Base-by-base conservation (phyloP, 2,797 vertebrate genomes). In the Epinephelus malabaricus region DNA sequence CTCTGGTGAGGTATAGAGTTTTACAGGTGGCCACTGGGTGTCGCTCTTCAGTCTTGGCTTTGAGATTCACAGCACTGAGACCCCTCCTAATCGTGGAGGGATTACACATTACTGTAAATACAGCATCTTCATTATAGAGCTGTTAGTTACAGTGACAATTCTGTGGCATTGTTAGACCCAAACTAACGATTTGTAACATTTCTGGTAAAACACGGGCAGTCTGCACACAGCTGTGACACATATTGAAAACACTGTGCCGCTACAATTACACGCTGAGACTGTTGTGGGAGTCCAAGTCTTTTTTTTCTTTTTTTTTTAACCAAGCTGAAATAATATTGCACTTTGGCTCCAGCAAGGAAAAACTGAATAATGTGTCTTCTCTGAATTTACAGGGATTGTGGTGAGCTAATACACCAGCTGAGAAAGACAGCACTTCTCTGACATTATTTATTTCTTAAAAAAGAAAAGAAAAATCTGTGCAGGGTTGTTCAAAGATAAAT, bases 21-120 rank as follows among this genome's bases (percentile, higher is more conserved):
- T 62, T 40, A 27, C 43, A 66, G 62, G 62, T 76, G 80, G 63
- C 83, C 88, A 89, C 88, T 69, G 67, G 86, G 73, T 90, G 90
- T 82, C 71, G 25, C 85, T 89, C 79, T 86, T 63, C 71, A 68
- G 80, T 86, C 72, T 84, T 70, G 4, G 40, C 64, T 63, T 65
- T 81, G n/a, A 69, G 56, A 78, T 23, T 61, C 58, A 70, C 34
- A 66, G 19, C 21, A 19, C 2, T 18, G 40, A 14, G 23, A 62
- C 46, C 30, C 43, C 45, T 68, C 15, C 63, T 40, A 6, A 61
- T 79, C 17, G 25, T 21, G 25, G 43, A 69, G 58, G 14, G 27
- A 73, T 62, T 60, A 64, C 6, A 67, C 45, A 61, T 72, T 53
- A 73, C 23, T 73, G 55, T 84, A 73, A 78, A 67, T 54, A 70